These are phyloP conservation scores for Oryzias woworae DNA, from an alignment of 2,113 vertebrate species.

Conservation along the genomic window DNA sequence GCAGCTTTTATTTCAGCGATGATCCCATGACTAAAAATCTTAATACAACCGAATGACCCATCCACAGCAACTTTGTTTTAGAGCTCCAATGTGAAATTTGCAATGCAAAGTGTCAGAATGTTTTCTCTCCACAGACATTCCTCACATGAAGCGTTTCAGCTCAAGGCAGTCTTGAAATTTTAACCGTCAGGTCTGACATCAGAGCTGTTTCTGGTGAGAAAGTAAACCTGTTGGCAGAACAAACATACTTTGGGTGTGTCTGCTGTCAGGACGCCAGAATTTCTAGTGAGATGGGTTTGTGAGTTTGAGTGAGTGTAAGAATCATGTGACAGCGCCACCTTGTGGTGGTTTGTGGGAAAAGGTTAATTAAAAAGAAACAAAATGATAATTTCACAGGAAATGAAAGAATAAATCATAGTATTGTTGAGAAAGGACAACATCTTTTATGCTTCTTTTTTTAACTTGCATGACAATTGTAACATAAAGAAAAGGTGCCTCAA, in stretches of 20 bases:
- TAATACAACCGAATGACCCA: too few relatives aligned
- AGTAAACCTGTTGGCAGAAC: constrained; percentile 15
- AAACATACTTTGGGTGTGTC: constrained; percentile 51
- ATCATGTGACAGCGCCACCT: constrained; percentile 19
- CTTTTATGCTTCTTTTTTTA: too few relatives aligned
- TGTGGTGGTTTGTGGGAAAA: constrained; percentile 18
- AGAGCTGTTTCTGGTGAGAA: constrained; percentile 2
- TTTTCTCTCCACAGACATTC: not conserved
- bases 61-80: not conserved
- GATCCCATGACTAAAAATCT: not conserved
- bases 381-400: too few relatives aligned
- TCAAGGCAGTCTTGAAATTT: not conserved
- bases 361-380: too few relatives aligned
- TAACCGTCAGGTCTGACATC: not conserved
- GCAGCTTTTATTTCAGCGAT: not conserved
- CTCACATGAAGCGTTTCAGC: not conserved
- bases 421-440: too few relatives aligned
- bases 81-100: not conserved
- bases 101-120: not conserved
- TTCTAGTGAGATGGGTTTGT: constrained; percentile 48
- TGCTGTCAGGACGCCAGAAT: constrained; percentile 31
- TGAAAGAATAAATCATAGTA: too few relatives aligned
- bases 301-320: constrained; percentile 6
- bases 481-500: not conserved
- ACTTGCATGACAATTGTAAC: not conserved